Percentiles rank a stretch among this genome's conserved stretches.
Conservation (phyloP, 2,888 invertebrate species). For the Luffia ferchaultella region DNA sequence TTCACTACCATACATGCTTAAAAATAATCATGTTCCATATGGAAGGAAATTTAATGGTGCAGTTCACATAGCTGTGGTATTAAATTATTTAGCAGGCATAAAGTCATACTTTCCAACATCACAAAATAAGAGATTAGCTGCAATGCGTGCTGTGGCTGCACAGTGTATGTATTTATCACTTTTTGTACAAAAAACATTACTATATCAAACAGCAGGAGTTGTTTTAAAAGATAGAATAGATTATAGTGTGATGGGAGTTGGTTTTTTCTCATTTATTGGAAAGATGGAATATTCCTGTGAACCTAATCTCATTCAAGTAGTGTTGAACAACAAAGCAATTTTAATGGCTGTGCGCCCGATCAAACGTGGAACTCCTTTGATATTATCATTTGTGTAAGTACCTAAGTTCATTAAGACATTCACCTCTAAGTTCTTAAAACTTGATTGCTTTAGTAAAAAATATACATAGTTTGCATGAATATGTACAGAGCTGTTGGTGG, state of each 20-base stretch:
- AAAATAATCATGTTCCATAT: conserved; percentile 16
- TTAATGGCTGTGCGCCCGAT: conserved; percentile 21
- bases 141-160: conserved; percentile 16
- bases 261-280: conserved; percentile 20
- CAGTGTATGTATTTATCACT: conserved; percentile 18
- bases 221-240: not conserved
- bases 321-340: conserved; percentile 17
- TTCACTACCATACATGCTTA: conserved; percentile 16
- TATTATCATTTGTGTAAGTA: conserved; percentile 20
- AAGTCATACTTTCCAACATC: conserved; percentile 16
- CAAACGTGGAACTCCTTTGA: conserved; percentile 20
- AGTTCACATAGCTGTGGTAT: conserved; percentile 15
- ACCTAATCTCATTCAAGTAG: conserved; percentile 18
- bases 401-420: not conserved
- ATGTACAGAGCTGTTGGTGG: too few species aligned
- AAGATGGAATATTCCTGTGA: conserved; percentile 21
- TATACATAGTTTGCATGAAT: too few species aligned
- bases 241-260: conserved; percentile 10
- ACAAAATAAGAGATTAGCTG: conserved; percentile 11
- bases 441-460: too few species aligned
- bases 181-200: conserved; percentile 6
- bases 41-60: conserved; percentile 18
- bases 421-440: too few species aligned
- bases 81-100: conserved; percentile 14
- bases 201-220: conserved; percentile 5